Conservation (phyloP, 1,140 invertebrate species). For the Pararge aegeria region DNA sequence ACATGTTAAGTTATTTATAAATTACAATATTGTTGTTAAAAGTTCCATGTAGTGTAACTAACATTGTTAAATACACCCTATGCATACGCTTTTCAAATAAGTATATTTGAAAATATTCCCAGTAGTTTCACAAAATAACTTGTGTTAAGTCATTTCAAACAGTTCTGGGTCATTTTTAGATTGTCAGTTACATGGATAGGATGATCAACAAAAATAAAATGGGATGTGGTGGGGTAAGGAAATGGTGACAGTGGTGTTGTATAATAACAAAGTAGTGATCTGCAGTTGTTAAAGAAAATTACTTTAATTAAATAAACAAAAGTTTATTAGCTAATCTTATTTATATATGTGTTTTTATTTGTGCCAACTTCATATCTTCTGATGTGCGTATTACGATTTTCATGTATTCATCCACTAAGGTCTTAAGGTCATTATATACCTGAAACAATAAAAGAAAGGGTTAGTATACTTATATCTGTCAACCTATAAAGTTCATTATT, state of each 20-base stretch:
- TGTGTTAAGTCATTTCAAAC: too few species aligned
- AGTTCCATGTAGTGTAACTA: too few species aligned
- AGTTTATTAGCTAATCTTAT: constrained; percentile 4
- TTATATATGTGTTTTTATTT: constrained; percentile 29
- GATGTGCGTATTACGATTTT: constrained; percentile 64
- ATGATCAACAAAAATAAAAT: too few species aligned
- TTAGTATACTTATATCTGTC: too few species aligned
- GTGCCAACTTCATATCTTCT: constrained; percentile 60
- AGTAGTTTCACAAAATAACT: too few species aligned
- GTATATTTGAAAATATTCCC: too few species aligned
- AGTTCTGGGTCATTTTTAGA: too few species aligned
- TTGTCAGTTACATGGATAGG: too few species aligned
- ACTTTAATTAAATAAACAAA: constrained; percentile 21
- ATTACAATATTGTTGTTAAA: not conserved
- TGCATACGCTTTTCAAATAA: too few species aligned
- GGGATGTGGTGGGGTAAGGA: too few species aligned
- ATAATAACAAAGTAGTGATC: not conserved
- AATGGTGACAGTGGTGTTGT: not conserved
- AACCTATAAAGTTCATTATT: too few species aligned
- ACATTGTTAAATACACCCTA: too few species aligned
- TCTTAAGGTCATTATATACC: constrained; percentile 68
- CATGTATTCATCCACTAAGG: constrained; percentile 61
- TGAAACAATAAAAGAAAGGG: constrained; percentile 59
- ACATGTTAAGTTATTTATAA: not conserved
- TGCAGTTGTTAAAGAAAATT: not conserved